Base-by-base conservation (phyloP, 2,113 vertebrate species). In the Oceanodroma tethys region DNA sequence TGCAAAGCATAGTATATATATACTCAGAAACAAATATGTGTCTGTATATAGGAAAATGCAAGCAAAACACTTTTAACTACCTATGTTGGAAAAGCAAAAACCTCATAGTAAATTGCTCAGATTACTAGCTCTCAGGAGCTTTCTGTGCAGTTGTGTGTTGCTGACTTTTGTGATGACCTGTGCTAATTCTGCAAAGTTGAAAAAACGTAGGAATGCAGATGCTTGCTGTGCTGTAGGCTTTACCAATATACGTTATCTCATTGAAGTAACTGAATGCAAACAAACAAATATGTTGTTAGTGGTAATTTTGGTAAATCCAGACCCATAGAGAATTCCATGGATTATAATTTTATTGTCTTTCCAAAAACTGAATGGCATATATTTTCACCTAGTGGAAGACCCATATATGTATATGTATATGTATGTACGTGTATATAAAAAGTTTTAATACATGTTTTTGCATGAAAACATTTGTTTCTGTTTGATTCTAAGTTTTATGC, bases 321-420 rank as follows among this genome's bases (percentile, higher is more conserved):
- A 50, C 10, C 26, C 23, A 73, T 5, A 56, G 36, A 55, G 13
- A 60, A 52, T 50, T 70, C 60, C 9, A 32, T 56, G 13, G 10
- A 40, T 86, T 81, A 38, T 23, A 36, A 6, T 84, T 91, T 43
- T 62, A 21, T 45, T 50, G 21, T 40, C 27, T 63, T 94, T 40
- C 27, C 27, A 36, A 81, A 94, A 94, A 20, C 12, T 67, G 42
- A 60, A 48, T 29, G 10, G 30, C 10, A 20, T 83, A 2, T 52
- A 16, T 79, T 76, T 88, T 72, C 30, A 50, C 13, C 11, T 53
- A 22, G 45, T 65, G 40, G 43, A 86, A 86, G 40, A 25, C 13
- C 5, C 1, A 0, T 42, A 6, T 63, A 9, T 47, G 7, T 63
- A n/a, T n/a, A n/a, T n/a, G n/a, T n/a, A 3, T 66, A 18, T 45